Percentiles rank a stretch among this genome's conserved stretches.
These are phyloP conservation scores for Epistrophe grossulariae DNA, from an alignment of 2,888 invertebrate genomes.

Conservation along the genomic window DNA sequence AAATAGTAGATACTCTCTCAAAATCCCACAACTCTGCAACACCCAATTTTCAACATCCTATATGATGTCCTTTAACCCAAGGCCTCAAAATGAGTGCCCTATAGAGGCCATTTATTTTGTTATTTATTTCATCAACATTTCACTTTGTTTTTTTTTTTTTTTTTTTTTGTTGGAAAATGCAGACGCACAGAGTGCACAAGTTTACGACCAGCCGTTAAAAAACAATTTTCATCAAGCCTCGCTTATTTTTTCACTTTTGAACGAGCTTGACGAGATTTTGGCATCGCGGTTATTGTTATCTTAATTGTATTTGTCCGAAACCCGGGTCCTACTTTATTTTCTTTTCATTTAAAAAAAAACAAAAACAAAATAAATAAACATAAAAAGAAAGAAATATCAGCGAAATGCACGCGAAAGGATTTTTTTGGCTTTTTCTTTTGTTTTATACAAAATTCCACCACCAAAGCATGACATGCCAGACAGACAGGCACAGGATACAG, in stretches of 20 bases:
- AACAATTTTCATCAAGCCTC: slow-evolving; percentile 71
- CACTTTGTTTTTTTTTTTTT: slow-evolving; percentile 68
- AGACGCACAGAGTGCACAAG: slow-evolving; percentile 58
- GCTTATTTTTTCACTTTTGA: slow-evolving; percentile 18
- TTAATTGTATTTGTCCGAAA: slow-evolving; percentile 61
- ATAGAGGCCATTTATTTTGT: slow-evolving; percentile 63
- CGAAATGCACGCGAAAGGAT: slow-evolving; percentile 66
- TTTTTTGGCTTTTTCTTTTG: slow-evolving; percentile 62
- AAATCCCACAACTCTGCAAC: neutral
- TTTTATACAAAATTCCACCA: slow-evolving; percentile 51
- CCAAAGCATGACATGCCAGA: slow-evolving; percentile 64
- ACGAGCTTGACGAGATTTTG: slow-evolving; percentile 72
- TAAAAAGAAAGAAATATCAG: slow-evolving; percentile 32
- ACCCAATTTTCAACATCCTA: neutral
- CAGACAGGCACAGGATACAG: slow-evolving; percentile 53
- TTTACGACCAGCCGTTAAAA: slow-evolving; percentile 72
- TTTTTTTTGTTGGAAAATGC: slow-evolving; percentile 40
- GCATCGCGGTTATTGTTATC: slow-evolving; percentile 72
- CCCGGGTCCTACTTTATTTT: slow-evolving; percentile 51
- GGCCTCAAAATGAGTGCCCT: neutral
- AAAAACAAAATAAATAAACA: no score
- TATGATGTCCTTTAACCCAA: neutral
- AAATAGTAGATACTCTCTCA: neutral
- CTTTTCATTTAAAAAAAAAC: slow-evolving; percentile 2
- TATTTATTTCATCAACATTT: slow-evolving; percentile 71